Base-by-base conservation (phyloP, 1,140 invertebrate genomes). In the Brachystomella parvula region DNA sequence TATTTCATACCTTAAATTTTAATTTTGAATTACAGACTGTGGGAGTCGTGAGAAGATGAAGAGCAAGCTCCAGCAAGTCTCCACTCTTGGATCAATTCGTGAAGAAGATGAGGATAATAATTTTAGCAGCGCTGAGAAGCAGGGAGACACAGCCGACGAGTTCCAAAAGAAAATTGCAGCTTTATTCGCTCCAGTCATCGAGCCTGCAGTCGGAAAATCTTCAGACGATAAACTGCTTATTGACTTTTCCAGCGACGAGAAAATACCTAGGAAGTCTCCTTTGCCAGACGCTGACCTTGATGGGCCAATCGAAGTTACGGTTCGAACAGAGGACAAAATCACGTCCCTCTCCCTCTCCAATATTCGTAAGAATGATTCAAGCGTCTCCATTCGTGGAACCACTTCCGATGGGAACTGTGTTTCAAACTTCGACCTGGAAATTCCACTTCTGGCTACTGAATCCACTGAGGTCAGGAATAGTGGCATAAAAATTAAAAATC, bases 351-450 rank as follows among this genome's bases (percentile, higher is more conserved):
- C 49, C 12, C 49, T 53, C 3, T 9, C 49, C 12, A 53, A 53
- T 53, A 53, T 53, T 24, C 6, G 12, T 15, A 9, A 53, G 24
- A 53, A 53, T 12, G 49, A 53, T 24, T 53, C 49, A 24, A 6
- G 6, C 3, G 6, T 53, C 49, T 15, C 49, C 3, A 26, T 53
- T 24, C 49, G 24, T 24, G 49, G 49, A 17, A 6, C 21, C 3
- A 9, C 12, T 26, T 53, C 49, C 21, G 49, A 53, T 53, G 49
- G 49, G 9, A 53, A 24, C 12, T 9, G 12, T 12, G 12, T 53
- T 53, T 53, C 49, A 53, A 53, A 53, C 24, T 53, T 53, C 24
- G 49, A 53, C 24, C 3, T 53, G 24, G 49, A 53, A 9, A 53
- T 53, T 6, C 49, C 49, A 9, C 12, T 53, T 24, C 12, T 3